phyloP scores from a whole-genome alignment of 2,888 invertebrate species.

The Cephonodes hylas region DNA sequence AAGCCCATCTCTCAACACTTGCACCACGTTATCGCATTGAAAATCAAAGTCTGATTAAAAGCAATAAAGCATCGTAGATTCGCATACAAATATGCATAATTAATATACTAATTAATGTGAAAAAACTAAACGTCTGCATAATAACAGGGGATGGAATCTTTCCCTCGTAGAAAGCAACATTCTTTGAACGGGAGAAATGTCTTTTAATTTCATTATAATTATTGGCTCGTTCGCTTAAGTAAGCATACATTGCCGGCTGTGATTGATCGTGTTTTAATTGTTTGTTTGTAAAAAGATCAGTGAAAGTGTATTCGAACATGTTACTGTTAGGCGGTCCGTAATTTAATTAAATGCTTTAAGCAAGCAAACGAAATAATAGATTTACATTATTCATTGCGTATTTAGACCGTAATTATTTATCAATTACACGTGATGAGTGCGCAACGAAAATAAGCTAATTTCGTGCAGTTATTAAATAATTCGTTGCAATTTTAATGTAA shows the following conservation, averaged over 20 bases:
- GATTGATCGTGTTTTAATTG: conserved; percentile 17
- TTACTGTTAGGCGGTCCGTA: not conserved
- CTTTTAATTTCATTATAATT: conserved; percentile 4
- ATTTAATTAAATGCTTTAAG: not conserved
- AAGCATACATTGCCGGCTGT: not conserved
- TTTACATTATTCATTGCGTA: not conserved
- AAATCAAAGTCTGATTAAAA: conserved; percentile 63
- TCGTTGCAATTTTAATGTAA: no score
- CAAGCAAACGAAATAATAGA: not conserved
- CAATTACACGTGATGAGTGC: not conserved
- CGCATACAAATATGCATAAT: conserved; percentile 76
- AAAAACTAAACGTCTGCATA: conserved; percentile 40
- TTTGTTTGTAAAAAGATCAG: conserved; percentile 8
- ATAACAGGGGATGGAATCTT: conserved; percentile 9
- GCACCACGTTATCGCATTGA: conserved; percentile 21
- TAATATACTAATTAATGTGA: conserved; percentile 74
- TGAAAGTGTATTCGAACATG: conserved; percentile 5
- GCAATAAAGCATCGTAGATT: conserved; percentile 70
- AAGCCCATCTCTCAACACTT: not conserved
- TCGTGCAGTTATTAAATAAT: not conserved
- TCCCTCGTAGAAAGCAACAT: conserved; percentile 10
- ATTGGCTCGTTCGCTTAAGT: not conserved
- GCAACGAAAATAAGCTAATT: not conserved
- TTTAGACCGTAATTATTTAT: not conserved
- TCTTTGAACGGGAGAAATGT: conserved; percentile 13